Conservation (phyloP, 2,113 vertebrate species). For the Bufo gargarizans region DNA sequence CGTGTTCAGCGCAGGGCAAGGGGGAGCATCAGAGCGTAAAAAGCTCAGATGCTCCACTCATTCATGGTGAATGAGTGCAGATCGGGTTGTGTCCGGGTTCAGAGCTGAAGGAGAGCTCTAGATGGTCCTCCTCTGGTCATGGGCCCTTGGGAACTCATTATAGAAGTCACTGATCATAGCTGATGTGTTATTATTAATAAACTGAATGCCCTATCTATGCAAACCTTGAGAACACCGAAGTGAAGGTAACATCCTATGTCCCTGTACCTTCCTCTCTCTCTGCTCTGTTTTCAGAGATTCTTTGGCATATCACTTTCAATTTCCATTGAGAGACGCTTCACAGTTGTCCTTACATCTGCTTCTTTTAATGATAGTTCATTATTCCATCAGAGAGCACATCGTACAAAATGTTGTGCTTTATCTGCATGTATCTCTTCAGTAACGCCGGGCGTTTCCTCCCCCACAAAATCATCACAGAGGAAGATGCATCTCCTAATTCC, state of each 20-base stretch:
- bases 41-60: no score
- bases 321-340: neutral
- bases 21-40: no score
- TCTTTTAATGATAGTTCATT: neutral
- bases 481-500: constrained; percentile 12
- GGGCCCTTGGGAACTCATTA: no score
- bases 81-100: no score
- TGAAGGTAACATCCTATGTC: neutral
- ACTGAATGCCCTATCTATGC: no score
- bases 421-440: constrained; percentile 16
- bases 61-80: no score
- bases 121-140: no score
- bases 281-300: neutral
- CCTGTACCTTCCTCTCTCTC: neutral
- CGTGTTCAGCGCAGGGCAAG: no score
- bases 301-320: neutral
- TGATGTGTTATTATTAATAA: no score
- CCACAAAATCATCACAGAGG: neutral
- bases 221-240: neutral
- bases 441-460: constrained; percentile 18
- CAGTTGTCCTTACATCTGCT: neutral
- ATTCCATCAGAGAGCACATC: neutral
- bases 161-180: no score
- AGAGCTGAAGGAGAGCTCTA: no score
- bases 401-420: constrained; percentile 16